Conservation (phyloP, 2,888 invertebrate species). For the Salpingus planirostris region DNA sequence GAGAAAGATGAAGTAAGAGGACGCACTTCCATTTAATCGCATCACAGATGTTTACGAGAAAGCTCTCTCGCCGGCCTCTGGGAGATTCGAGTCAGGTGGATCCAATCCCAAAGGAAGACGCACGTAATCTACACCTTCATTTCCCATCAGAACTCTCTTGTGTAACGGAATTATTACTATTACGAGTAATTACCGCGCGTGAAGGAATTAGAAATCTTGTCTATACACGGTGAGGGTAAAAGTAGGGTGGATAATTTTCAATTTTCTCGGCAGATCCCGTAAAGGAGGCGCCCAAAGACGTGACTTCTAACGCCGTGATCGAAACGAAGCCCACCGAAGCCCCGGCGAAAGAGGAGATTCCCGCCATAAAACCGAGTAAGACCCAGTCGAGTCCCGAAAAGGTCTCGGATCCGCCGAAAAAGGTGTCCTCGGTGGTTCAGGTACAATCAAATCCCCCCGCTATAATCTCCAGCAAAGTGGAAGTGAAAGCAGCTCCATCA, state of each 20-base stretch:
- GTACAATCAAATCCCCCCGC: constrained; percentile 23
- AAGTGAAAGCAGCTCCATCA: constrained; percentile 49
- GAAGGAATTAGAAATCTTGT: constrained; percentile 7
- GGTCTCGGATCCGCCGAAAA: constrained; percentile 40
- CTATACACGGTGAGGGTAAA: no score
- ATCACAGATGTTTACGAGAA: no score
- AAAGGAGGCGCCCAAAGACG: constrained; percentile 20
- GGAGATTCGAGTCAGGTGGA: no score
- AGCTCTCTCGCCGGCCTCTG: no score
- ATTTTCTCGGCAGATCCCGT: constrained; percentile 17
- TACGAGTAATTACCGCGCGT: no score
- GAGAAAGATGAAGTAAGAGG: no score
- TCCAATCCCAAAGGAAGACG: no score
- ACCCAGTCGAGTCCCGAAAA: constrained; percentile 43
- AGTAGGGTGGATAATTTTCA: constrained; percentile 5
- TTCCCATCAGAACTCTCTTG: no score
- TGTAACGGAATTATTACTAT: no score
- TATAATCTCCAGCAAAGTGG: constrained; percentile 43
- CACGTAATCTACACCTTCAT: no score
- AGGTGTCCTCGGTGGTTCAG: constrained; percentile 32
- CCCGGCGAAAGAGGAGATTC: constrained; percentile 15
- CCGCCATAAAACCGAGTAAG: constrained; percentile 41
- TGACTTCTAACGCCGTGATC: constrained; percentile 31
- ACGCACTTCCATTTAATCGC: no score
- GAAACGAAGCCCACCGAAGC: constrained; percentile 31